These are phyloP conservation scores for Oncorhynchus mykiss DNA, from an alignment of 2,113 vertebrate species.

Conservation along the genomic window DNA sequence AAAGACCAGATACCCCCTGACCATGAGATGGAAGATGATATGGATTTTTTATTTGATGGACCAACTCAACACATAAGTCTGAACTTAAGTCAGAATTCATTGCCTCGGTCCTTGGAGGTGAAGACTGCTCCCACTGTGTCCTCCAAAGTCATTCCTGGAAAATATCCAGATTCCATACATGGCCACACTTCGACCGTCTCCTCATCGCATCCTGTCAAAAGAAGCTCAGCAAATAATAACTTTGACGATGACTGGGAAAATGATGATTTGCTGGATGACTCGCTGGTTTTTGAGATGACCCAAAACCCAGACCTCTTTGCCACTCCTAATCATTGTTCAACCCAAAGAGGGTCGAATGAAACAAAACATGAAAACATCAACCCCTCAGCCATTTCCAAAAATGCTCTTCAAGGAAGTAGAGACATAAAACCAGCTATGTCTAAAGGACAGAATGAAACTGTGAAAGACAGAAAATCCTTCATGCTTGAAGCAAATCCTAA, in stretches of 20 bases:
- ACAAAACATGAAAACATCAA: background rate
- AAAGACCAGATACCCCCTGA: constrained; percentile 44
- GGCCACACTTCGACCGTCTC: background rate
- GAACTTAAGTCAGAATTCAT: constrained; percentile 70
- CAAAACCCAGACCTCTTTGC: constrained; percentile 71
- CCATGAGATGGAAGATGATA: constrained; percentile 69
- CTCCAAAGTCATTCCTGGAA: constrained; percentile 9
- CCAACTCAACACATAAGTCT: constrained; percentile 81
- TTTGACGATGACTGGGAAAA: constrained; percentile 84
- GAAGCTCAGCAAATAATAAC: constrained; percentile 29
- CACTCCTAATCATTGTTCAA: constrained; percentile 45
- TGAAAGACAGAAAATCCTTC: constrained; percentile 31
- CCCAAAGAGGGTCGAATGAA: constrained; percentile 48
- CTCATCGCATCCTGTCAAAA: accelerated
- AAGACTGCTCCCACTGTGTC: background rate
- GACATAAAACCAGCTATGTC: background rate
- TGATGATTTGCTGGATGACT: constrained; percentile 80
- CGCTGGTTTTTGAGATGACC: constrained; percentile 79
- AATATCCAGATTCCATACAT: accelerated
- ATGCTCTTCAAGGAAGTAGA: background rate
- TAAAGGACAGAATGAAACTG: constrained; percentile 1
- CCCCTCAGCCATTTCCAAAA: background rate
- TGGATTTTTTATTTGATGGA: constrained; percentile 84
- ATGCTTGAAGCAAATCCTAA: constrained; percentile 37
- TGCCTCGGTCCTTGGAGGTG: constrained; percentile 16